Evolutionary conservation across 2,113 vertebrate genomes (phyloP), one percentile per base, ranked within the genome.

Genomic region (Brachyhypopomus gauderio): DNA sequence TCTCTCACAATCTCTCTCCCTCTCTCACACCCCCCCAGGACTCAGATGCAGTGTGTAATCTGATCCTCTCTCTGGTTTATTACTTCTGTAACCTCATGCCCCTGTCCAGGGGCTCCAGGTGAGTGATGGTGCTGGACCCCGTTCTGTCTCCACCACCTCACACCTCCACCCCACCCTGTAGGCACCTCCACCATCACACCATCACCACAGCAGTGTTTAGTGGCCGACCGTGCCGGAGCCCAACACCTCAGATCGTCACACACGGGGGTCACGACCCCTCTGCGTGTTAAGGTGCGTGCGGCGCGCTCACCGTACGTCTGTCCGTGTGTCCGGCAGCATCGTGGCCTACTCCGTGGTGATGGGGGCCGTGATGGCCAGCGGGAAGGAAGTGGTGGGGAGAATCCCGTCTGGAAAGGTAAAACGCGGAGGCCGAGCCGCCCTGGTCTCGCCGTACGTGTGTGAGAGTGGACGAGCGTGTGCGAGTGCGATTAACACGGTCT

Each of bases 1-100:
- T 30, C 30, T 30, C 30, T 30, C 30, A 30, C 30, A 2, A 30
- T 30, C 30, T 30, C 30, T 76, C 36, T 38, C 63, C 71, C 14
- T 55, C 70, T 75, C 85, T 70, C 30, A 27, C 2, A 52, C 86
- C 82, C 59, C 77, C 81, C 64, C 86, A 99, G 98, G 98, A 99
- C 85, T 94, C 96, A 48, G 98, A 99, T 84, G 95, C 96, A 22
- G 95, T 99, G 85, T 98, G 97, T 89, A 97, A 98, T 88, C 91
- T 99, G 81, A 96, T 99, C 89, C 94, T 99, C 58, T 98, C 97
- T 2, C 87, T 99, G 89, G 94, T 98, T 85, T 99, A 99, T 91
- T 99, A 99, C 93, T 99, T 99, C 91, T 99, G 97, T 89, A 99
- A 99, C 85, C 95, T 99, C 90, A 98, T 99, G 97, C 98, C 97